Base-by-base conservation (phyloP, 2,888 invertebrate species). In the Dicranocentrus wangi region DNA sequence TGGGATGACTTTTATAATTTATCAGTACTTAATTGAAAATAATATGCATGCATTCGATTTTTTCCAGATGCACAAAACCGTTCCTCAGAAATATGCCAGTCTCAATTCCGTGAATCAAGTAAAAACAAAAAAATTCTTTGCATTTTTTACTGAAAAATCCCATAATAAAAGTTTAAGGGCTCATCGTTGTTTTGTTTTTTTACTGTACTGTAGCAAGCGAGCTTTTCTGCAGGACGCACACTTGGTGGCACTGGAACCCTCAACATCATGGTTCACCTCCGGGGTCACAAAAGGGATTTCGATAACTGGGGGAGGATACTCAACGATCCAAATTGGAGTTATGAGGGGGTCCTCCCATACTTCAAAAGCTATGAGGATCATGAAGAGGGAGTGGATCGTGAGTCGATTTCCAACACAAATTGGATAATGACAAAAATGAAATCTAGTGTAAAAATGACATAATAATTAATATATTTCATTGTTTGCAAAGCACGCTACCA, bases 361-460 rank as follows among this genome's bases (percentile, higher is more conserved):
- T 82, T 82, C 68, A 82, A 72, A 60, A 82, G 71, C 27, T 82
- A 77, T 61, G 81, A 82, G 58, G 66, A 82, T 32, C 66, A 70
- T 43, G n/a, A 76, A 32, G 65, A 63, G 1, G 76, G 76, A 8
- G 81, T 66, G 32, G 15, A 61, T 5, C 60, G 63, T 60, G 8
- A 42, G 65, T 39, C 5, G 17, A 7, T 42, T 23, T 65, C n/a
- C 39, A 5, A 15, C 17, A 27, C 39, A 10, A 23, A 55, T 13
- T 61, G 15, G 23, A n/a, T 71, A 23, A 10, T n/a, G 28, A 70
- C 8, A 25, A 51, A 28, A 10, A 47, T 27, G 21, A 7, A 65
- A 7, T 63, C 3, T 25, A 23, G 21, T 66, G 21, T 23, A 66
- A 23, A 66, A 5, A 3, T 13, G 5, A 47, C 15, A 47, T 17